These are phyloP conservation scores for Campylorhamphus procurvoides DNA, from an alignment of 2,113 vertebrate species.

Conservation along the genomic window DNA sequence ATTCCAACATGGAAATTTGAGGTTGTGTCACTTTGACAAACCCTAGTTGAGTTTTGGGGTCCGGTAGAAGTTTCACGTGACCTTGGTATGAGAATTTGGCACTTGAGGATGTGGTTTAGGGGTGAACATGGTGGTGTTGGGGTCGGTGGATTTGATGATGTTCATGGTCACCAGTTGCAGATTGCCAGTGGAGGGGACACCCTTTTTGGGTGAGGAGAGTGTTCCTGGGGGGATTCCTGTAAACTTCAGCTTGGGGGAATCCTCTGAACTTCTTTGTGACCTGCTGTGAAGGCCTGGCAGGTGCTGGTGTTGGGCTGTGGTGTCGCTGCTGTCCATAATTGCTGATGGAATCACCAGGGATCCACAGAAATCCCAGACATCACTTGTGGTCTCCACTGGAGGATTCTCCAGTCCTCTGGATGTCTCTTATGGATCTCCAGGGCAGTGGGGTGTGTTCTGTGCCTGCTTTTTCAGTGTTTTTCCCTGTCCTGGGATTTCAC, in stretches of 20 bases:
- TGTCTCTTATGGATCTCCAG: accelerated
- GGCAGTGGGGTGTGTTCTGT: accelerated
- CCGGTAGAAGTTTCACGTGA: accelerated
- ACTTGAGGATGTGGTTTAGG: not conserved
- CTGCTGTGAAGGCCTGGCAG: not conserved
- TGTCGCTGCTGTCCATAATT: accelerated
- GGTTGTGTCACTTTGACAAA: not conserved
- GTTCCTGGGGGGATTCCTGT: not conserved
- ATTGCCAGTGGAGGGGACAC: too few relatives aligned
- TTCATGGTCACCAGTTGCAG: not conserved
- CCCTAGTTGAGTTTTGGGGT: not conserved
- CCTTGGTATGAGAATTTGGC: not conserved
- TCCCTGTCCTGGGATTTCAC: not conserved
- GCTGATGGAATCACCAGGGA: not conserved
- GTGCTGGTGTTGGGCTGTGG: accelerated
- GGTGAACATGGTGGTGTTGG: not conserved
- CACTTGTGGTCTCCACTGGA: not conserved
- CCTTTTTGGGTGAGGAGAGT: too few relatives aligned
- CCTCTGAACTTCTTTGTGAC: not conserved
- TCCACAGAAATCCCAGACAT: accelerated
- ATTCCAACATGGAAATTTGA: accelerated
- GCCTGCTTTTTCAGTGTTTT: accelerated
- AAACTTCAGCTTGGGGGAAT: not conserved
- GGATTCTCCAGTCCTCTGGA: not conserved
- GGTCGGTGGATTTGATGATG: not conserved